These are phyloP conservation scores for Platynereis dumerilii DNA, from an alignment of 2,888 invertebrate species.

Conservation along the genomic window DNA sequence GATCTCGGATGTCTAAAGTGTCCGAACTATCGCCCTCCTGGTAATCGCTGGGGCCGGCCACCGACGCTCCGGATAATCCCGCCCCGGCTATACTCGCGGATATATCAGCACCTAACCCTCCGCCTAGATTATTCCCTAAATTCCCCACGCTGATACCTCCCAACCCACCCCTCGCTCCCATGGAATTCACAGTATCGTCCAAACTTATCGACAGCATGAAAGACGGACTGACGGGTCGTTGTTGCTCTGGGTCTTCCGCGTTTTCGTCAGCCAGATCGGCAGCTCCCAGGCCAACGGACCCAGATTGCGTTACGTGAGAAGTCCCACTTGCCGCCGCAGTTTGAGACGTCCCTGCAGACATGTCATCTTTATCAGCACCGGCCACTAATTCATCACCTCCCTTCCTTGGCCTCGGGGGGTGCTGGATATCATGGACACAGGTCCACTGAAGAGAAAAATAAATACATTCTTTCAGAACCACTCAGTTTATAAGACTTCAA, in stretches of 20 bases:
- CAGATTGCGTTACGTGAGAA: not conserved
- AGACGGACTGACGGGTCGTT: conserved; percentile 15
- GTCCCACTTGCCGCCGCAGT: not conserved
- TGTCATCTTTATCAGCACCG: not conserved
- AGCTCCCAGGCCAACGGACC: not conserved
- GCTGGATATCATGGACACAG: conserved; percentile 91
- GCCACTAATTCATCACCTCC: not conserved
- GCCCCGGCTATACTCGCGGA: too few relatives aligned
- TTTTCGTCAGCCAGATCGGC: too few relatives aligned
- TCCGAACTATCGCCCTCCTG: not conserved
- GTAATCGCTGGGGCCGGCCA: too few relatives aligned
- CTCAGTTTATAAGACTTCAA: too few relatives aligned
- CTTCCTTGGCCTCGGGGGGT: not conserved
- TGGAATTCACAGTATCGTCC: conserved; percentile 8
- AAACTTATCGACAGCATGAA: conserved; percentile 18
- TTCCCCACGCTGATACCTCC: too few relatives aligned
- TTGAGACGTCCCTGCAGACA: not conserved
- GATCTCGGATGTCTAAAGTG: not conserved
- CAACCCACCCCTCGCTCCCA: too few relatives aligned
- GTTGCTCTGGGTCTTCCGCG: too few relatives aligned
- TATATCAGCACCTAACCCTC: too few relatives aligned
- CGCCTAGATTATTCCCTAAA: too few relatives aligned
- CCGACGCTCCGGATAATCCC: too few relatives aligned
- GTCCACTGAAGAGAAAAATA: conserved; percentile 76
- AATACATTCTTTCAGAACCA: not conserved